A percentile compares a stretch with the other conserved stretches of the same genome.
These are phyloP conservation scores for Dendroctonus valens DNA, from an alignment of 1,140 invertebrate species.

Conservation along the genomic window DNA sequence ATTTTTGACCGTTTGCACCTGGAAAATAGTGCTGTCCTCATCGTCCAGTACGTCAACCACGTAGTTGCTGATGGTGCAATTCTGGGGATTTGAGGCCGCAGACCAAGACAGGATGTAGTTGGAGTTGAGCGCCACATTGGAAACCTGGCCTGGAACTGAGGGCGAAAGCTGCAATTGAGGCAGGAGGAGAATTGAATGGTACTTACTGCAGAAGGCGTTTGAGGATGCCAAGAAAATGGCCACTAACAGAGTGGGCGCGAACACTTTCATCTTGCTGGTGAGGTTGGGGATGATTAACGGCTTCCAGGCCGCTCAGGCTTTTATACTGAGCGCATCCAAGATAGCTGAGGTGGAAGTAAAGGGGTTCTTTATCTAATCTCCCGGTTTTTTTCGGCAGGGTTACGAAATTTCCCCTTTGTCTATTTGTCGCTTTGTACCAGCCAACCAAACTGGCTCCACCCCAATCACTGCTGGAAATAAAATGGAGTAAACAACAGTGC, in stretches of 20 bases:
- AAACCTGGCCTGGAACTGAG: conserved; percentile 12
- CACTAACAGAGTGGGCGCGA: background rate
- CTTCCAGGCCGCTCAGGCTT: background rate
- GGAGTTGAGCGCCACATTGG: background rate
- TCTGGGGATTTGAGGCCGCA: background rate
- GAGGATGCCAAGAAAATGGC: background rate
- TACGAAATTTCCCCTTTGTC: too few relatives aligned
- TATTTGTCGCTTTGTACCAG: too few relatives aligned
- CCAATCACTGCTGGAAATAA: too few relatives aligned
- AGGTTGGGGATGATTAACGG: background rate
- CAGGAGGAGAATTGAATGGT: background rate
- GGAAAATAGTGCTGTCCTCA: conserved; percentile 1
- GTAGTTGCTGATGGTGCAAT: conserved; percentile 7
- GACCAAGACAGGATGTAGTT: conserved; percentile 6
- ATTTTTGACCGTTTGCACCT: background rate
- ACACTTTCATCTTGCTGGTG: background rate
- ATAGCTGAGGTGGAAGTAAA: background rate
- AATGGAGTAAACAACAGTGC: too few relatives aligned
- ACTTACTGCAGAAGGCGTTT: conserved; percentile 7
- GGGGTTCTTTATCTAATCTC: too few relatives aligned
- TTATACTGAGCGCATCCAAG: background rate
- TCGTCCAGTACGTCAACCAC: conserved; percentile 3
- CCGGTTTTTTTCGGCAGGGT: too few relatives aligned
- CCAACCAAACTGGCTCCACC: too few relatives aligned
- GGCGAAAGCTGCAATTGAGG: background rate